Percentiles rank a stretch among this genome's conserved stretches.
These are phyloP conservation scores for Podarcis raffonei DNA, from an alignment of 2,113 vertebrate species.

Conservation along the genomic window DNA sequence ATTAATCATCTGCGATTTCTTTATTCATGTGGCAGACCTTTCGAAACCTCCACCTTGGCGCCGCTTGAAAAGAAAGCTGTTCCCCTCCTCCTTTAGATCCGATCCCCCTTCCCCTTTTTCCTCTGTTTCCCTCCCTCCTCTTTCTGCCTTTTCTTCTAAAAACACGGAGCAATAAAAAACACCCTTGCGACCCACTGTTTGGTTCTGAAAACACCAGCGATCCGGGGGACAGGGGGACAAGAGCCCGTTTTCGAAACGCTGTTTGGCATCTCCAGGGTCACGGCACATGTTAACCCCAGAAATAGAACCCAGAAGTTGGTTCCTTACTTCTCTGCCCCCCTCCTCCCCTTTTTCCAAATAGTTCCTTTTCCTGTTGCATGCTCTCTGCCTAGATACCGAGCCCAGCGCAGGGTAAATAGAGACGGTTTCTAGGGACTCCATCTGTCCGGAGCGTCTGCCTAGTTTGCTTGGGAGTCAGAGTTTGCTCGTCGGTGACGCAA, in stretches of 20 bases:
- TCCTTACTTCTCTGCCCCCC: neutral
- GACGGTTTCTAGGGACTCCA: conserved; percentile 52
- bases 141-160: neutral
- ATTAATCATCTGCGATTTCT: too few species aligned
- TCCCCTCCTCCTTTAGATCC: neutral
- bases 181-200: neutral
- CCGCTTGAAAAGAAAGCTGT: too few species aligned
- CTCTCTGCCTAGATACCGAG: conserved; percentile 73
- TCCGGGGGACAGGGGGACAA: neutral
- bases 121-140: neutral
- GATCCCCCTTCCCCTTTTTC: neutral
- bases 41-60: too few species aligned
- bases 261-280: conserved; percentile 53
- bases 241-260: neutral
- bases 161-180: neutral
- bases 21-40: too few species aligned
- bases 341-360: neutral
- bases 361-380: conserved; percentile 68
- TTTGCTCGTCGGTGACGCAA: conserved; percentile 10
- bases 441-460: conserved; percentile 60
- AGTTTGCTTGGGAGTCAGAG: conserved; percentile 53
- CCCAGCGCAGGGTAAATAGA: conserved; percentile 73
- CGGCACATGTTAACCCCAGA: conserved; percentile 57
- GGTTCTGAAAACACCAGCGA: neutral
- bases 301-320: conserved; percentile 66